Evolutionary conservation across 2,888 invertebrate species (phyloP).

Genomic region (Microplitis deprimator): DNA sequence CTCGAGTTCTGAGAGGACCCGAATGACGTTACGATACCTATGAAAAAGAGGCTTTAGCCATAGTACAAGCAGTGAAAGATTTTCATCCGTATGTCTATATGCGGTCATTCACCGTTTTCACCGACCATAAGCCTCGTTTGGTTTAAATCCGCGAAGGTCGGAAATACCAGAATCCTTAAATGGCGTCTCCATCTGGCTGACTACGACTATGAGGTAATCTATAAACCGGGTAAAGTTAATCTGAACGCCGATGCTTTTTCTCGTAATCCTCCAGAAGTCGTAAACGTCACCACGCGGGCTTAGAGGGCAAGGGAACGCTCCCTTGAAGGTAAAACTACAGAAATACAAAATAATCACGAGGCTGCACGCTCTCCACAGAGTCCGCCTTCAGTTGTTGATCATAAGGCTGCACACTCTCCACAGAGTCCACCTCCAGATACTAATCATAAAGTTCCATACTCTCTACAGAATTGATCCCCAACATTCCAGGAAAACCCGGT

Average conservation of each 20-base stretch:
- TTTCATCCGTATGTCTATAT: conserved; percentile 10
- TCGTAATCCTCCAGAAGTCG: background rate
- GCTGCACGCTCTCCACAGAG: background rate
- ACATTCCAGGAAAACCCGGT: conserved; percentile 1
- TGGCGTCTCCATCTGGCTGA: background rate
- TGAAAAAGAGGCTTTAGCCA: background rate
- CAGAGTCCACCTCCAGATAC: too few relatives aligned
- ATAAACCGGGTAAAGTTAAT: conserved; percentile 33
- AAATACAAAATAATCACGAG: background rate
- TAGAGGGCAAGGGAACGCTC: background rate
- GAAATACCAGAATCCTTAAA: conserved; percentile 19
- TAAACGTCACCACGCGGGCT: conserved; percentile 14
- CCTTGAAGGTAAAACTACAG: too few relatives aligned
- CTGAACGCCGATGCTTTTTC: conserved; percentile 20
- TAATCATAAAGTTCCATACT: background rate
- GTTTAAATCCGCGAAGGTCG: conserved; percentile 41
- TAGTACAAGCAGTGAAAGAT: background rate
- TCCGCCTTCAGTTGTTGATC: background rate
- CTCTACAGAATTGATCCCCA: background rate
- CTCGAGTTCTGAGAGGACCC: background rate
- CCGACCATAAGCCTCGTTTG: conserved; percentile 33
- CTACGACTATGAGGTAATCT: conserved; percentile 20
- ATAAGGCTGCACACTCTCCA: background rate
- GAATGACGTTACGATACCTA: background rate
- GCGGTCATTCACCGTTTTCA: conserved; percentile 14